Percentiles rank a stretch among this genome's conserved stretches.
These are phyloP conservation scores for Bhutanitis thaidina DNA, from an alignment of 2,888 invertebrate species.

Conservation along the genomic window DNA sequence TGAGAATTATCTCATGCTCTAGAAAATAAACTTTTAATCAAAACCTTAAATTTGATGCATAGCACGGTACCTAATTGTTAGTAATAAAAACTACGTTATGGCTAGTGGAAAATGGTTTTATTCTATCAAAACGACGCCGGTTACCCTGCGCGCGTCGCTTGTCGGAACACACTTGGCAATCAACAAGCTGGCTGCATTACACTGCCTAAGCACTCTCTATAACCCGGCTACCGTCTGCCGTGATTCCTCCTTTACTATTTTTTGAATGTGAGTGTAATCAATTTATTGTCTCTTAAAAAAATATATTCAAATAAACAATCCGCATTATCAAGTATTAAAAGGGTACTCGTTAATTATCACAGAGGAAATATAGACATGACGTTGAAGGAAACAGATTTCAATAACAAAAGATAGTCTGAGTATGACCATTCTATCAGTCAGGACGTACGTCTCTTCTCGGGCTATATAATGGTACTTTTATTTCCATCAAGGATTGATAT, in stretches of 20 bases:
- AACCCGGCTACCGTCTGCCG: conserved; percentile 42
- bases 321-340: too few relatives aligned
- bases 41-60: too few relatives aligned
- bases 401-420: background rate
- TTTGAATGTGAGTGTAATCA: background rate
- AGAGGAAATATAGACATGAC: background rate
- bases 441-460: conserved; percentile 32
- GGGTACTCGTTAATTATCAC: background rate
- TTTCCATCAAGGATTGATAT: conserved; percentile 46
- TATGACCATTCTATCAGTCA: conserved; percentile 30
- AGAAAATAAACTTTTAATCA: too few relatives aligned
- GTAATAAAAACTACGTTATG: background rate
- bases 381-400: conserved; percentile 6
- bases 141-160: conserved; percentile 44
- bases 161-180: conserved; percentile 47
- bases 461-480: conserved; percentile 44
- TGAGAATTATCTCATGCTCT: too few relatives aligned
- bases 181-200: conserved; percentile 50
- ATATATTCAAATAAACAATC: background rate
- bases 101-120: conserved; percentile 3
- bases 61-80: too few relatives aligned
- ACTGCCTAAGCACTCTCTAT: conserved; percentile 61
- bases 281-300: background rate
- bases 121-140: conserved; percentile 36
- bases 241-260: conserved; percentile 35